Percentiles rank a stretch among this genome's conserved stretches.
Conservation (phyloP, 2,888 invertebrate genomes). For the Theretra japonica region DNA sequence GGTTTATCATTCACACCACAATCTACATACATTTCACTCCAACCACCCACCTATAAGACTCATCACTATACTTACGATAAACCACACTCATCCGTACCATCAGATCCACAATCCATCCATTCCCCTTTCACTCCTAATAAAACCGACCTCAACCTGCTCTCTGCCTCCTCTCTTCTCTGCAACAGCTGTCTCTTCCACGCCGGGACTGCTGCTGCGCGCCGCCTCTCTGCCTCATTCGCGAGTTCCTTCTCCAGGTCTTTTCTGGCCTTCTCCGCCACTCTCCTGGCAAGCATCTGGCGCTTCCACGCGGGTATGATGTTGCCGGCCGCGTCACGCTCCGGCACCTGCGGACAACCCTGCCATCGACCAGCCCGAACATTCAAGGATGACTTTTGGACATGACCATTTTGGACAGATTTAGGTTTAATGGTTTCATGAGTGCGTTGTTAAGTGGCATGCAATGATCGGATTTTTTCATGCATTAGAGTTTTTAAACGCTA, state of each 20-base stretch:
- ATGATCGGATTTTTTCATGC: not conserved
- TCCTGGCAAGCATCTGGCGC: constrained; percentile 96
- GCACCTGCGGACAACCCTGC: constrained; percentile 88
- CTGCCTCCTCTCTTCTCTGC: constrained; percentile 91
- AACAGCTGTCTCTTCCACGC: constrained; percentile 97
- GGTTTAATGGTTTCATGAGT: not conserved
- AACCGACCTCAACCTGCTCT: constrained; percentile 89
- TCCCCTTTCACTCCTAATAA: constrained; percentile 34
- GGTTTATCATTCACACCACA: not conserved
- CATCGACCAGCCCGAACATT: constrained; percentile 73
- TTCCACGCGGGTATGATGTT: constrained; percentile 97
- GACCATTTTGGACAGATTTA: constrained; percentile 11
- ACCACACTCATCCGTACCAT: not conserved
- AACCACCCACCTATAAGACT: not conserved
- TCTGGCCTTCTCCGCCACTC: constrained; percentile 96
- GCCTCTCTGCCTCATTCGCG: constrained; percentile 92
- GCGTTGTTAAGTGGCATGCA: not conserved
- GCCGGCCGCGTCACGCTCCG: constrained; percentile 94
- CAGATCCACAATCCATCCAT: not conserved
- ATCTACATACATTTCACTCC: not conserved
- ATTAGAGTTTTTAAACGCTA: not conserved
- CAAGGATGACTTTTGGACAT: constrained; percentile 41
- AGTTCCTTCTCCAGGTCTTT: constrained; percentile 95
- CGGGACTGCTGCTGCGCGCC: constrained; percentile 94
- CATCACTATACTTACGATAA: not conserved